Evolutionary conservation across 1,140 invertebrate genomes (phyloP).

Genomic region (Lasioglossum albipes): DNA sequence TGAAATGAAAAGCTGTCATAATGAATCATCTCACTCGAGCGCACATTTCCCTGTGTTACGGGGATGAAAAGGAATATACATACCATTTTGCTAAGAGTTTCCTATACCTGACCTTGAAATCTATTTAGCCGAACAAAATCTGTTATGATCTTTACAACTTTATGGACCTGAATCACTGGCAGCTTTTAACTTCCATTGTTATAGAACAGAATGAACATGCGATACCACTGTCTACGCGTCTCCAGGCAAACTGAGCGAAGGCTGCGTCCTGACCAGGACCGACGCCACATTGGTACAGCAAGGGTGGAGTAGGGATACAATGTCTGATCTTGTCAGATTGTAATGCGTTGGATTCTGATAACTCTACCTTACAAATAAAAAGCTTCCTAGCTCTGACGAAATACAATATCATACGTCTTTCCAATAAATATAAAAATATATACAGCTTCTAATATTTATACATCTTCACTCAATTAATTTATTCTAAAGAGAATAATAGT

Average conservation of each 20-base stretch:
- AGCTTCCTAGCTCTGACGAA: not conserved
- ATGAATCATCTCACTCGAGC: conserved; percentile 71
- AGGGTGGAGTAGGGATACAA: conserved; percentile 58
- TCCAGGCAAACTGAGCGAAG: conserved; percentile 73
- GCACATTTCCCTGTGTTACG: conserved; percentile 73
- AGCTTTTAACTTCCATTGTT: conserved; percentile 47
- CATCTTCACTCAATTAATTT: no score
- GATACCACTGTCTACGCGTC: conserved; percentile 70
- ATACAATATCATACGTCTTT: not conserved
- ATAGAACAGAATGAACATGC: conserved; percentile 43
- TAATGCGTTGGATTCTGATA: conserved; percentile 14
- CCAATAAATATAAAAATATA: not conserved
- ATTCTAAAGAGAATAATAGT: no score
- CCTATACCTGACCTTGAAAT: conserved; percentile 32
- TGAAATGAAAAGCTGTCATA: conserved; percentile 79
- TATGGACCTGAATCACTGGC: conserved; percentile 23
- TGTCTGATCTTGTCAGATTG: conserved; percentile 51
- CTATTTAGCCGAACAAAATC: conserved; percentile 37
- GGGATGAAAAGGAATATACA: conserved; percentile 65
- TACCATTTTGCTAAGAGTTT: conserved; percentile 71
- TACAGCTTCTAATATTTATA: not conserved
- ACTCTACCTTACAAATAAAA: not conserved
- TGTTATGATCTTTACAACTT: conserved; percentile 50
- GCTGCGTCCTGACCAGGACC: conserved; percentile 76
- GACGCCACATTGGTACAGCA: conserved; percentile 68